Evolutionary conservation across 1,140 invertebrate genomes (phyloP), one percentile per base, ranked within the genome.

Genomic region (Leptonema lineaticorne): DNA sequence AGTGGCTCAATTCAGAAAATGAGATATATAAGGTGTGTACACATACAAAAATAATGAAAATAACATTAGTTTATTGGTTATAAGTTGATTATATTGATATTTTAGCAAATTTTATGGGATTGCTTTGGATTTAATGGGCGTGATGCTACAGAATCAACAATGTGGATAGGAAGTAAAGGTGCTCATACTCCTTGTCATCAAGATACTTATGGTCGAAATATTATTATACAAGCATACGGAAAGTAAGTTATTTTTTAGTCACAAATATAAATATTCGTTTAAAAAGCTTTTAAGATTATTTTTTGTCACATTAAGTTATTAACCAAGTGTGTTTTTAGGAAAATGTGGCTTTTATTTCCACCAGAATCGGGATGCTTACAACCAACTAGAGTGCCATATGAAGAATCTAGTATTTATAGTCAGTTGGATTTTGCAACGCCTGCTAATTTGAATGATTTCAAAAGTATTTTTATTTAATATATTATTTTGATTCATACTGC

Each of bases 331-430:
- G 72, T 73, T 85, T 84, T 22, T 73, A 95, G 93, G 74, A 99
- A 99, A 80, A 83, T 86, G 63, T 99, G 96, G 96, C 79, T 95
- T 24, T 79, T 99, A n/a, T 97, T 96, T 81, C 91, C 94, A 14
- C 94, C 94, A 16, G 82, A 86, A 68, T 85, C 90, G 41, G 85
- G 83, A 45, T 76, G 85, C 67, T 79, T 98, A 66, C 87, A 89
- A 74, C 89, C 93, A 65, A 93, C 92, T 8, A 85, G 96, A 76
- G 85, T 98, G 67, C 96, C 96, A 14, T 98, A 95, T 83, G 96
- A 98, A 84, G 96, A 99, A 77, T 97, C 95, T 0, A 98, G 94
- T 81, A 86, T 98, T 22, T 99, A 96, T 78, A 96, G 93, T 77
- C 83, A 87, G 78, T 83, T 92, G 28, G 93, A 94, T 80, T 91